phyloP scores from a whole-genome alignment of 2,113 vertebrate species.

The Hymenochirus boettgeri region DNA sequence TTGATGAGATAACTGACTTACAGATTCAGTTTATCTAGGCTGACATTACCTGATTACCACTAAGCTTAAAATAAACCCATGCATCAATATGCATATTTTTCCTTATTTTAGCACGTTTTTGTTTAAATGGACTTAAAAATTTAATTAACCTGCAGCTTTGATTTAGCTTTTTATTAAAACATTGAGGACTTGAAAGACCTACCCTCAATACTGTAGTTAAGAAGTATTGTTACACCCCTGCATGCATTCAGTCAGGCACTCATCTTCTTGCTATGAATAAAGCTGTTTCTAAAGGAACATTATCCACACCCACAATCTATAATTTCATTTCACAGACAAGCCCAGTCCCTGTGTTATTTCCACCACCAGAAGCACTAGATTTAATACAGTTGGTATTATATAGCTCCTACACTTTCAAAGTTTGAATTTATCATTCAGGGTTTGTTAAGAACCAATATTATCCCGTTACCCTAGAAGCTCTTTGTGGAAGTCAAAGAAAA shows the following conservation, averaged over 20 bases:
- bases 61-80: neutral
- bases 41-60: neutral
- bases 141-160: neutral
- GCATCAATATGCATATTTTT: neutral
- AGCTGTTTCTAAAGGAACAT: constrained; percentile 21
- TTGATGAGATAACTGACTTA: neutral
- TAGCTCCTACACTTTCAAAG: neutral
- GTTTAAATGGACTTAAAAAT: neutral
- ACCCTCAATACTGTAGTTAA: neutral
- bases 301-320: constrained; percentile 28
- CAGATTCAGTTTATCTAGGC: neutral
- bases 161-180: constrained; percentile 24
- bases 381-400: constrained; percentile 34
- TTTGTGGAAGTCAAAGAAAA: constrained; percentile 22
- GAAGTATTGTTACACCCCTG: constrained; percentile 7
- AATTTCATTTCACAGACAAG: constrained; percentile 37
- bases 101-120: neutral
- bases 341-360: constrained; percentile 37
- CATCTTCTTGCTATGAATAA: constrained; percentile 21
- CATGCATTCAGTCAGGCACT: constrained; percentile 19
- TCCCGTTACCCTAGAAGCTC: neutral
- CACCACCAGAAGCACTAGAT: constrained; percentile 25
- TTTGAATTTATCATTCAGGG: constrained; percentile 19
- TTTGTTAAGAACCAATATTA: constrained; percentile 16
- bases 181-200: constrained; percentile 5